Evolutionary conservation across 2,888 invertebrate genomes (phyloP), one percentile per base, ranked within the genome.

Genomic region (Plusia festucae): DNA sequence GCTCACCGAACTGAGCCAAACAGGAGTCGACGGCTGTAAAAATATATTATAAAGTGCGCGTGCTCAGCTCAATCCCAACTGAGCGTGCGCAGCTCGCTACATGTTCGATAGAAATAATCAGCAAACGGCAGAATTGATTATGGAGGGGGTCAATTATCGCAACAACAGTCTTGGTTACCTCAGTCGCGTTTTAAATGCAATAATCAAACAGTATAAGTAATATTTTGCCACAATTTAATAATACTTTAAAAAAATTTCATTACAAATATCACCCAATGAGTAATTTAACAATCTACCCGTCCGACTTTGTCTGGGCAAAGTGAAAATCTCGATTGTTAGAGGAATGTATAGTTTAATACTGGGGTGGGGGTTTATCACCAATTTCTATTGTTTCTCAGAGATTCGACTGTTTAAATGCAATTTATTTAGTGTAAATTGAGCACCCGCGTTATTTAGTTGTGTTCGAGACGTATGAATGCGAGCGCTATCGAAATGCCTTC

Each of bases 261-360:
- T 87, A 90, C 85, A 89, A 73, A 89, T 92, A 93, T 94, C 93
- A 93, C 93, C 91, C 91, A 93, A 93, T 91, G 89, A 93, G 90
- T 91, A 89, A 88, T 88, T 90, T 87, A 86, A 84, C 83, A 86
- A 85, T 83, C 83, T 78, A 85, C 85, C 74, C 72, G 71, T 81
- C 80, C 83, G 88, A 91, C 90, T 85, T 83, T 71, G 90, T 89
- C 89, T 59, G 76, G 85, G 86, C 83, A 89, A 87, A 88, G 78
- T 82, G 81, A 89, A 90, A 90, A 80, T 75, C 91, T 91, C 92
- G 87, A 91, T 91, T 89, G 90, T 85, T 75, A 93, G n/a, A n/a
- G 94, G 94, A 94, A 95, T 94, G 94, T 94, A 88, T 90, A 85
- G 89, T 90, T 88, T 91, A 93, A 93, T 93, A 93, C 91, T 93